These are phyloP conservation scores for Diabrotica undecimpunctata DNA, from an alignment of 1,140 invertebrate genomes.

Conservation along the genomic window DNA sequence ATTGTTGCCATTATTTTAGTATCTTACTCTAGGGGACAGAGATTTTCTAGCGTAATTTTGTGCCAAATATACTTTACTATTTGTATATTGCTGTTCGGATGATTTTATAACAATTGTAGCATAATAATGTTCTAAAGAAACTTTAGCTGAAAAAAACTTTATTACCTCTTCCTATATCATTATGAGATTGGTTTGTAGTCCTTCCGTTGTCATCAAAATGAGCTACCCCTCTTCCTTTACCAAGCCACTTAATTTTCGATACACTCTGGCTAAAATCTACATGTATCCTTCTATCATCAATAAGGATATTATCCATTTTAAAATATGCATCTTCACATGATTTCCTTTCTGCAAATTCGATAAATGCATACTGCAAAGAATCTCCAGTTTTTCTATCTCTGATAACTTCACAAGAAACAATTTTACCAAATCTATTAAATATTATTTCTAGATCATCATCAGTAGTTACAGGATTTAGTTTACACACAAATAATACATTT, in stretches of 20 bases:
- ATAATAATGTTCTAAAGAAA: neutral
- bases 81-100: too few species aligned
- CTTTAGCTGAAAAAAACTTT: slow-evolving; percentile 19
- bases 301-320: slow-evolving; percentile 99
- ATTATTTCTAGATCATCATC: slow-evolving; percentile 98
- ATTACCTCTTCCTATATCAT: slow-evolving; percentile 32
- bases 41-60: too few species aligned
- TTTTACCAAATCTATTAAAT: slow-evolving; percentile 94
- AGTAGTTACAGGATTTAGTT: slow-evolving; percentile 98
- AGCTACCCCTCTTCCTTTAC: slow-evolving; percentile 72
- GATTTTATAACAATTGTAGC: too few species aligned
- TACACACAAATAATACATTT: slow-evolving; percentile 99
- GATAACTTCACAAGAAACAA: slow-evolving; percentile 96
- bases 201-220: slow-evolving; percentile 44
- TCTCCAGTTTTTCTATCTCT: slow-evolving; percentile 89
- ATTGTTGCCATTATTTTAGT: too few species aligned
- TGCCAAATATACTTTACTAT: too few species aligned
- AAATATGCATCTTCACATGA: slow-evolving; percentile 98
- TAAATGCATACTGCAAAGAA: slow-evolving; percentile 98
- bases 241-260: slow-evolving; percentile 83
- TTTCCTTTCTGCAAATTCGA: slow-evolving; percentile 94
- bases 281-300: slow-evolving; percentile 97
- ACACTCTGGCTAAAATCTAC: slow-evolving; percentile 99
- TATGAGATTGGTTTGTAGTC: slow-evolving; percentile 22
- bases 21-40: too few species aligned